Evolutionary conservation across 2,797 vertebrate genomes (phyloP).

Genomic region (Acestrorhynchus altus): DNA sequence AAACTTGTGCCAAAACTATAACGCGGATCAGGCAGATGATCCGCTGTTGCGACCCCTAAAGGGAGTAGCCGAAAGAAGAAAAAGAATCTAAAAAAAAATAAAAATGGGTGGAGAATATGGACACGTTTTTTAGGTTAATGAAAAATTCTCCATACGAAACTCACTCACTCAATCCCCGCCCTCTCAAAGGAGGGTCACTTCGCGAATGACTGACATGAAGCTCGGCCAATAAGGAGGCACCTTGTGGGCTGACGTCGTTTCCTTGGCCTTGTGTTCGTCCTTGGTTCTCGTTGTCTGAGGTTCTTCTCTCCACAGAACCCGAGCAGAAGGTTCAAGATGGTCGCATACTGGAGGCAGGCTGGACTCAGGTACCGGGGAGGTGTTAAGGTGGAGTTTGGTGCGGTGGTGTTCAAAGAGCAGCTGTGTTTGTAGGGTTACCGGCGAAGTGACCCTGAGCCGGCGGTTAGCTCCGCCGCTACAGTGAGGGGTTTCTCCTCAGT

Average conservation of each 20-base stretch:
- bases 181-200: too few relatives aligned
- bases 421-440: background rate
- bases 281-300: slow-evolving; percentile 15
- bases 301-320: background rate
- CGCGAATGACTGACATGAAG: background rate
- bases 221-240: slow-evolving; percentile 5
- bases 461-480: background rate
- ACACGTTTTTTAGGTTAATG: too few relatives aligned
- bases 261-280: slow-evolving; percentile 35
- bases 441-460: background rate
- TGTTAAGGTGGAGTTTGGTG: background rate
- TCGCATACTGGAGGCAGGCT: slow-evolving; percentile 57
- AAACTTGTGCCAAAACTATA: too few relatives aligned
- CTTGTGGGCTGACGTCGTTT: background rate
- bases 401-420: background rate
- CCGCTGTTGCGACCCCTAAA: too few relatives aligned
- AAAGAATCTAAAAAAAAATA: too few relatives aligned
- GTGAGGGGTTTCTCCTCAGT: background rate
- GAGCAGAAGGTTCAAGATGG: slow-evolving; percentile 33
- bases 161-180: too few relatives aligned
- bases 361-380: slow-evolving; percentile 37
- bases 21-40: too few relatives aligned
- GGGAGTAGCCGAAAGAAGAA: too few relatives aligned
- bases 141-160: too few relatives aligned
- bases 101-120: too few relatives aligned